These are phyloP conservation scores for Latheticus oryzae DNA, from an alignment of 2,888 invertebrate genomes.

Conservation along the genomic window DNA sequence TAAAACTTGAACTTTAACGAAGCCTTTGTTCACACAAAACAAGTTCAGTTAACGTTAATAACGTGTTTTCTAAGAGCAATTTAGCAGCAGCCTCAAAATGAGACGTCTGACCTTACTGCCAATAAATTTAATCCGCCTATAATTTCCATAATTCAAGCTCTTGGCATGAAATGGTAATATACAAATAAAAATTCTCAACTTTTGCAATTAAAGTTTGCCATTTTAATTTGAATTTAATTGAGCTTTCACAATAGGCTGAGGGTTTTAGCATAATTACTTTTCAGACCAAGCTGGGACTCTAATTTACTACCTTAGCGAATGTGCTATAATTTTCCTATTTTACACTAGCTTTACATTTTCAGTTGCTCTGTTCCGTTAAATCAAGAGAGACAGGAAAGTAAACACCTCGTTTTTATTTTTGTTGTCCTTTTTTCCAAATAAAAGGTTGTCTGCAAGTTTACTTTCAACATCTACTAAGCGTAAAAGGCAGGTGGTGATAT, in stretches of 20 bases:
- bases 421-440: conserved; percentile 4
- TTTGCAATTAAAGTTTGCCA: conserved; percentile 37
- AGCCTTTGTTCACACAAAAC: too few species aligned
- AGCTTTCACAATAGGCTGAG: conserved; percentile 33
- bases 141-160: conserved; percentile 25
- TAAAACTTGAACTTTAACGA: too few species aligned
- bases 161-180: conserved; percentile 29
- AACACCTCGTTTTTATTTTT: conserved; percentile 7
- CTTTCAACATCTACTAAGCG: conserved; percentile 6
- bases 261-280: conserved; percentile 36
- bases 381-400: conserved; percentile 3
- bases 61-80: too few species aligned
- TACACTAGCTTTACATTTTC: neutral
- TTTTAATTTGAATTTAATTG: conserved; percentile 40
- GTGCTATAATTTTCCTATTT: conserved; percentile 11
- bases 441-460: neutral
- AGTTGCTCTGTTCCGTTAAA: neutral
- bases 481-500: conserved; percentile 18
- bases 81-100: too few species aligned
- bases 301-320: conserved; percentile 22
- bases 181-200: conserved; percentile 35
- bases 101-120: too few species aligned
- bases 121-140: conserved; percentile 21
- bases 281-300: conserved; percentile 17
- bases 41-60: too few species aligned